Conservation (phyloP, 2,113 vertebrate species). For the Elephantulus edwardii region DNA sequence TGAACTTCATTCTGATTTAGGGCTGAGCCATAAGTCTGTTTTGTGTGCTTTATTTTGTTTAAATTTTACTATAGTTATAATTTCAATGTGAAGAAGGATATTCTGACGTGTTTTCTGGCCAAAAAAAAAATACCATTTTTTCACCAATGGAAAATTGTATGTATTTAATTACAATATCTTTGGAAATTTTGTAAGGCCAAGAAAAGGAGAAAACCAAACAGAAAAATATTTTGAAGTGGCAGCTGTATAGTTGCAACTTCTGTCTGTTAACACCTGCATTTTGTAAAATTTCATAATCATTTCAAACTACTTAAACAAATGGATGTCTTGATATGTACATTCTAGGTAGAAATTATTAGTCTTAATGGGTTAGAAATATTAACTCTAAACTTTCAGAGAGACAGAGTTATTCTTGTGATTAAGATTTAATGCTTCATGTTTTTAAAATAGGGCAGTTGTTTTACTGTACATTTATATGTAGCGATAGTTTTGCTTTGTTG, state of each 20-base stretch:
- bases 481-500: not conserved
- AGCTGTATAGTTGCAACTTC: not conserved
- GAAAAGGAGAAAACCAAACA: not conserved
- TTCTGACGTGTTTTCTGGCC: not conserved
- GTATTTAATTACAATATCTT: not conserved
- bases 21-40: not conserved
- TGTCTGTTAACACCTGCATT: not conserved
- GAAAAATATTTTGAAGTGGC: not conserved
- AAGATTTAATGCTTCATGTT: not conserved
- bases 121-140: too few species aligned
- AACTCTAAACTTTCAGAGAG: not conserved
- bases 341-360: not conserved
- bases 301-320: not conserved
- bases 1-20: not conserved
- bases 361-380: conserved; percentile 24
- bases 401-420: not conserved
- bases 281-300: conserved; percentile 8
- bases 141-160: not conserved
- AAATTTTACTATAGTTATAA: not conserved
- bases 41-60: not conserved
- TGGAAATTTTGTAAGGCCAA: not conserved
- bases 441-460: not conserved
- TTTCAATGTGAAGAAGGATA: not conserved
- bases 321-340: not conserved
- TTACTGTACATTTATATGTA: not conserved